These are phyloP conservation scores for Virgularia gustaviana DNA, from an alignment of 92 coral and sea anemone genomes.

Conservation along the genomic window DNA sequence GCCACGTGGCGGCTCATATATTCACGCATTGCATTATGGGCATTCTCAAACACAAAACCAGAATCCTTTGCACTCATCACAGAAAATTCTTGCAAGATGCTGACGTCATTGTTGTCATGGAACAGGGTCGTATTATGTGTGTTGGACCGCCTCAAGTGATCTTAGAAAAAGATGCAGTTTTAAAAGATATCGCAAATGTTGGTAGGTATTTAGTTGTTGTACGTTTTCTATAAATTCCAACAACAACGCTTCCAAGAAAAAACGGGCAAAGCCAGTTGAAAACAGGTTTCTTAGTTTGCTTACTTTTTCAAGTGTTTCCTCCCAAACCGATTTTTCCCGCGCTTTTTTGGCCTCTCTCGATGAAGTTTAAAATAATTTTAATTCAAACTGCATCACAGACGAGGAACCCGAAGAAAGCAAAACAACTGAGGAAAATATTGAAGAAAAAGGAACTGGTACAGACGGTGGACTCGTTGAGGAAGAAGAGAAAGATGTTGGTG, in stretches of 20 bases:
- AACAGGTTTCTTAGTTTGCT: too few relatives aligned
- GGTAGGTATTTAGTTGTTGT: too few relatives aligned
- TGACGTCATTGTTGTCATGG: slow-evolving; percentile 80
- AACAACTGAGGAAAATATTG: slow-evolving; percentile 19
- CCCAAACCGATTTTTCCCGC: too few relatives aligned
- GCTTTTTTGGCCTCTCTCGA: too few relatives aligned
- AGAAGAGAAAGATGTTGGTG: slow-evolving; percentile 92
- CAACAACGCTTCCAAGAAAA: too few relatives aligned
- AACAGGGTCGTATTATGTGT: slow-evolving; percentile 62
- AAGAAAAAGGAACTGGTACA: slow-evolving; percentile 39
- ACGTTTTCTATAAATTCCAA: too few relatives aligned
- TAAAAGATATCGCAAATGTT: slow-evolving; percentile 49
- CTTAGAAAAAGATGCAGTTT: slow-evolving; percentile 51
- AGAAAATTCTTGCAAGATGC: slow-evolving; percentile 77
- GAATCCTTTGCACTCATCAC: slow-evolving; percentile 97
- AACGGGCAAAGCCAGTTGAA: too few relatives aligned
- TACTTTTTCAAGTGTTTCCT: too few relatives aligned
- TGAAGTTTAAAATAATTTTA: too few relatives aligned
- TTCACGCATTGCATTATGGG: slow-evolving; percentile 96
- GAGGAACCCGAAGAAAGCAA: slow-evolving; percentile 16
- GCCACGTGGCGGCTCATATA: slow-evolving; percentile 93
- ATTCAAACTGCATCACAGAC: too few relatives aligned
- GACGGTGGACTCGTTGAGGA: slow-evolving; percentile 75
- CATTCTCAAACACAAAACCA: slow-evolving; percentile 78
- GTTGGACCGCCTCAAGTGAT: slow-evolving; percentile 72